Conservation (phyloP, 2,888 invertebrate species). For the Drosophila emarginata region DNA sequence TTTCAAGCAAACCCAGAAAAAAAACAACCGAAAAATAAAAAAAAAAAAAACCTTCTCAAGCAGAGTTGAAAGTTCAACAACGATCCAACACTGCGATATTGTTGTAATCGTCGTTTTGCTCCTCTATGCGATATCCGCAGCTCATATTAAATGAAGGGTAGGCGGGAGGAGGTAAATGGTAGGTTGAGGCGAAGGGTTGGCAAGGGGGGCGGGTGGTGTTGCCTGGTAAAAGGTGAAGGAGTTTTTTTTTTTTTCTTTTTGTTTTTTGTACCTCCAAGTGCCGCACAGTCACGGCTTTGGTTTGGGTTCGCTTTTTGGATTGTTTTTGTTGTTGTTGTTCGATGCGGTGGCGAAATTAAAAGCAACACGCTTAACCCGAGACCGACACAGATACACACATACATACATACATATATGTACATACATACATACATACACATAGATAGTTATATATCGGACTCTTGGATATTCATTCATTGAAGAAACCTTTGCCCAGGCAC, state of each 20-base stretch:
- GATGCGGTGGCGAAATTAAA: constrained; percentile 75
- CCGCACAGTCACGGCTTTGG: constrained; percentile 59
- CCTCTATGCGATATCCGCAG: constrained; percentile 47
- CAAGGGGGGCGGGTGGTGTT: neutral
- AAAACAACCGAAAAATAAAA: neutral
- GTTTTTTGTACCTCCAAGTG: constrained; percentile 27
- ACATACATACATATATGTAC: constrained; percentile 22
- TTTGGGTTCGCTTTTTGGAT: constrained; percentile 62
- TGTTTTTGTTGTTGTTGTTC: constrained; percentile 44
- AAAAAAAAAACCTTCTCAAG: constrained; percentile 8
- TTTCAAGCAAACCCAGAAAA: constrained; percentile 16
- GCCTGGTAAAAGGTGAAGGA: constrained; percentile 38
- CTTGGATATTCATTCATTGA: constrained; percentile 60
- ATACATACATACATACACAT: constrained; percentile 30
- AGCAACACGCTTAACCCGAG: constrained; percentile 64
- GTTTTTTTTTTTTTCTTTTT: constrained; percentile 5
- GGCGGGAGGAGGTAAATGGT: neutral
- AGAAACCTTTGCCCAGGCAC: constrained; percentile 55
- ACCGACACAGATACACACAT: constrained; percentile 29
- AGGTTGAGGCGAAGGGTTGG: neutral
- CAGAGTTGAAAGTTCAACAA: constrained; percentile 70
- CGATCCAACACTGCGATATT: constrained; percentile 72
- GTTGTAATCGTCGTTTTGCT: constrained; percentile 30
- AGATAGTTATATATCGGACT: constrained; percentile 6
- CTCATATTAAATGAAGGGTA: constrained; percentile 52